A percentile compares a stretch with the other conserved stretches of the same genome.
Conservation (phyloP, 2,113 vertebrate species). For the Ardeotis arabs region DNA sequence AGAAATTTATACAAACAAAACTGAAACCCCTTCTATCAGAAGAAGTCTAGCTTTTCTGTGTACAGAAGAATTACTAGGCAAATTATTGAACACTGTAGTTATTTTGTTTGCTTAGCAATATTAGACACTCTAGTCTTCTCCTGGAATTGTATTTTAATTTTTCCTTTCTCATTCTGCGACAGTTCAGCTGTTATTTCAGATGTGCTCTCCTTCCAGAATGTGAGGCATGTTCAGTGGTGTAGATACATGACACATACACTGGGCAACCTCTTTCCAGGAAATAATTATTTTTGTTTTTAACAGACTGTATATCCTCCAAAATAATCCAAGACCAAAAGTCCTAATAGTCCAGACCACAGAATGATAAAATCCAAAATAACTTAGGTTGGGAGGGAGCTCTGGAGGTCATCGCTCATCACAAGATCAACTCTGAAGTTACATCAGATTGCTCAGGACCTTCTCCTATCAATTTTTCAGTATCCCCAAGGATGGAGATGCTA, state of each 20-base stretch:
- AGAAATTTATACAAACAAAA: not conserved
- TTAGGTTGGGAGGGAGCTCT: not conserved
- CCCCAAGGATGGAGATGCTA: not conserved
- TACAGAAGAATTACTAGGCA: not conserved
- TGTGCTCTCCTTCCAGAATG: not conserved
- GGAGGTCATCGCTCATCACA: not conserved
- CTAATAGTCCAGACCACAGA: not conserved
- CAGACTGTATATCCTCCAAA: not conserved
- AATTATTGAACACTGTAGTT: not conserved
- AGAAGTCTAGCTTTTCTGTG: not conserved
- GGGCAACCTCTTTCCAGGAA: not conserved
- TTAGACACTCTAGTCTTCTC: not conserved
- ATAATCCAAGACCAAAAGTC: not conserved
- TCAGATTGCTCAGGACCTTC: not conserved
- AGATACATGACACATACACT: accelerated
- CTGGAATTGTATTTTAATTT: not conserved
- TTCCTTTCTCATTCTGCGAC: not conserved
- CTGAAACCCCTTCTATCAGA: not conserved
- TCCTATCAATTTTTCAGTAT: not conserved
- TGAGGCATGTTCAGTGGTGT: not conserved
- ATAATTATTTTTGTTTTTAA: not conserved
- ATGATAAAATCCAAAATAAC: not conserved
- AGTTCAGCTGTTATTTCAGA: not conserved
- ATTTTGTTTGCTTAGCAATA: not conserved
- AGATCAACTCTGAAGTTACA: not conserved